phyloP scores from a whole-genome alignment of 2,797 vertebrate genomes.

The Coregonus ussuriensis region DNA sequence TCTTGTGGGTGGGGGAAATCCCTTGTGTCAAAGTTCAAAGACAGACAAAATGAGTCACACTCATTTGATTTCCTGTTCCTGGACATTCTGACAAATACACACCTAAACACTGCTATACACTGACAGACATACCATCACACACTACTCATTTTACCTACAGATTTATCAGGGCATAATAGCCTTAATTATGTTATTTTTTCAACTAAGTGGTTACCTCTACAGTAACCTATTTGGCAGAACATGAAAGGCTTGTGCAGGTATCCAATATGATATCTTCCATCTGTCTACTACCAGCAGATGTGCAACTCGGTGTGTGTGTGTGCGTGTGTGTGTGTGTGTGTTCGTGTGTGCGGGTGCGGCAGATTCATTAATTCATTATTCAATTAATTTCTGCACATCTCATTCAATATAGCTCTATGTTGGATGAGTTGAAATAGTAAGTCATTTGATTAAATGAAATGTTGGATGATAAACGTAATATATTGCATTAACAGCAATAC shows the following conservation, averaged over 20 bases:
- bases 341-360: too few species aligned
- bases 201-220: slow-evolving; percentile 30
- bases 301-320: slow-evolving; percentile 42
- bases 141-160: slow-evolving; percentile 31
- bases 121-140: slow-evolving; percentile 13
- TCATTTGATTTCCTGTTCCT: not conserved
- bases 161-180: slow-evolving; percentile 64
- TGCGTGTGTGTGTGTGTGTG: not conserved
- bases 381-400: too few species aligned
- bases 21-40: not conserved
- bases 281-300: slow-evolving; percentile 70
- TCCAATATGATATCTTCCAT: slow-evolving; percentile 69
- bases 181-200: slow-evolving; percentile 53
- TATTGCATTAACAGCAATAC: not conserved
- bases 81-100: not conserved
- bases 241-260: slow-evolving; percentile 74
- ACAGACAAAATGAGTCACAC: not conserved
- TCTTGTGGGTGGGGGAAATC: not conserved
- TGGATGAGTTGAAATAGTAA: too few species aligned
- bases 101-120: not conserved
- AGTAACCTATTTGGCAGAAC: slow-evolving; percentile 70
- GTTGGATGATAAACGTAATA: not conserved
- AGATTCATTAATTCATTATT: not conserved
- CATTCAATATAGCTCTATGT: not conserved
- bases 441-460: too few species aligned